Base-by-base conservation (phyloP, 2,113 vertebrate genomes). In the Bucco capensis region DNA sequence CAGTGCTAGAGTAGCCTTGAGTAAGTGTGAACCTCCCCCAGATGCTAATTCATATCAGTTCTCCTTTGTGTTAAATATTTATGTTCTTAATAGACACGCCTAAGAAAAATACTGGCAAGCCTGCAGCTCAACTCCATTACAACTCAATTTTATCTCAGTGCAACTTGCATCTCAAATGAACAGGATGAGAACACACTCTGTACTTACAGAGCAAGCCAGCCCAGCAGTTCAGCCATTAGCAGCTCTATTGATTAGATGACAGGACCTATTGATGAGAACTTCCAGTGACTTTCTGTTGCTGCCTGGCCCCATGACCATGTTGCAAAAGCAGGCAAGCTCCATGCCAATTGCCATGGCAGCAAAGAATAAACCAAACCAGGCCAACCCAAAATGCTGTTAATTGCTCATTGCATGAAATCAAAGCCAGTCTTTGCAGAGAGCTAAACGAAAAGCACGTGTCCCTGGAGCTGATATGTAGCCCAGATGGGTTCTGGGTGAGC, bases 21-120 rank as follows among this genome's bases (percentile, higher is more conserved):
- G 27, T 46, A 54, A 89, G 88, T 1, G 58, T 2, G 12, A 93
- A 21, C 83, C 89, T 96, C 92, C 94, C 86, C 66, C 83, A 8
- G 82, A 65, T 11, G 51, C 72, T 72, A 92, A 91, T 92, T 94
- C 86, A 67, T 85, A 85, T 81, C 35, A 23, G 71, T 51, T 91
- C 95, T 91, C 90, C 86, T 88, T 65, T 51, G 72, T 71, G 87
- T 95, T 86, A 83, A 89, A 91, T 87, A 94, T 90, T 89, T 73
- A 88, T 74, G 60, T 35, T 88, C 67, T 33, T 84, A 78, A 90
- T 64, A 78, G 82, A 40, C 91, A 69, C 87, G 80, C 94, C 89
- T 90, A 88, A 90, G 92, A 81, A 92, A 96, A 93, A 83, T 25
- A 90, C 53, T n/a, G 88, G 47, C 89, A 28, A 91, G 57, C 60